These are phyloP conservation scores for Python bivittatus DNA, from an alignment of 2,113 vertebrate genomes.

Conservation along the genomic window DNA sequence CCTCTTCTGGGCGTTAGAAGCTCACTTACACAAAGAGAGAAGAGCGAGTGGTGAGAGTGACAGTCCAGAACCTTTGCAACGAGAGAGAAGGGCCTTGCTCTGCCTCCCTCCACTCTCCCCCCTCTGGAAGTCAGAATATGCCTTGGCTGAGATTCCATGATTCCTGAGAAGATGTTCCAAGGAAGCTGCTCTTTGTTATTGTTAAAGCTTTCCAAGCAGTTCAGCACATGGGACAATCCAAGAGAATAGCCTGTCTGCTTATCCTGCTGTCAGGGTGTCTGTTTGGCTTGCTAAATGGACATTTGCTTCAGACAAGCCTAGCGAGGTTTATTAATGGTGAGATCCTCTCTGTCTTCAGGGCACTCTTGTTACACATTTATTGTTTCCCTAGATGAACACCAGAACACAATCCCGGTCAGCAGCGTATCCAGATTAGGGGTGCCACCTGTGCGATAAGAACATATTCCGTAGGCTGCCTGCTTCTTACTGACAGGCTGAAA, in stretches of 20 bases:
- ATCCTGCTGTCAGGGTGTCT: not conserved
- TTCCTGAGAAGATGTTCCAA: not conserved
- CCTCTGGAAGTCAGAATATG: slow-evolving; percentile 9
- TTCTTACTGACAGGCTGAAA: not conserved
- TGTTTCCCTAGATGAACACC: not conserved
- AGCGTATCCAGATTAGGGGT: not conserved
- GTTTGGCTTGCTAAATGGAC: not conserved
- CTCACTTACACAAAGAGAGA: not conserved
- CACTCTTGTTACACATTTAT: not conserved
- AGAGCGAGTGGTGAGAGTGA: not conserved
- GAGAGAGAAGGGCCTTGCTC: not conserved
- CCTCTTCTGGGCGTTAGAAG: not conserved
- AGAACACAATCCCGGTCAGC: not conserved
- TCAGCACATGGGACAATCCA: not conserved
- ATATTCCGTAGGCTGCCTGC: not conserved
- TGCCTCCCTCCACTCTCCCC: not conserved
- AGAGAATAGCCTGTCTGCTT: not conserved
- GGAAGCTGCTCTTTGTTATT: not conserved
- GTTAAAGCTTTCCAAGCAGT: too few relatives aligned
- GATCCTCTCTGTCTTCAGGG: not conserved
- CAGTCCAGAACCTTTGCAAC: not conserved
- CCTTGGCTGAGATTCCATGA: not conserved
- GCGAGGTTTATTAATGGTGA: not conserved
- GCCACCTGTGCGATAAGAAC: not conserved
- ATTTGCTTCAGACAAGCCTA: not conserved